These are phyloP conservation scores for Australoheros facetus DNA, from an alignment of 2,797 vertebrate genomes.

Conservation along the genomic window DNA sequence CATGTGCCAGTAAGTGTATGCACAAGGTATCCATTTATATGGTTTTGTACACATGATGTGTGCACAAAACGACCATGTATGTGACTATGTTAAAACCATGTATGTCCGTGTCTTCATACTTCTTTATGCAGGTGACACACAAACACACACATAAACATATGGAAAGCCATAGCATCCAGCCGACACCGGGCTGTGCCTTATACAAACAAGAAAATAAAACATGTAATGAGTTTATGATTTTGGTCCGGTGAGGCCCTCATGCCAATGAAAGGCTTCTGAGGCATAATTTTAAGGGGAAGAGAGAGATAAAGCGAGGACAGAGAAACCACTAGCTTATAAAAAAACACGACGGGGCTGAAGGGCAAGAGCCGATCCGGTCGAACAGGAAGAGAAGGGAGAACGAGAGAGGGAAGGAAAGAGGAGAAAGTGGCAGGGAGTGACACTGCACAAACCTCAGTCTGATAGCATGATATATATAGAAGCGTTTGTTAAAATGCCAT, in stretches of 20 bases:
- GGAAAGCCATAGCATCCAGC: conserved; percentile 1
- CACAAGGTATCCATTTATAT: not conserved
- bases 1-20: not conserved
- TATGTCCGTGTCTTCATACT: not conserved
- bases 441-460: conserved; percentile 45
- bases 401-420: conserved; percentile 26
- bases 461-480: conserved; percentile 75
- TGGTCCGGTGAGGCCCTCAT: conserved; percentile 34
- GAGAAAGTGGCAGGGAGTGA: conserved; percentile 34
- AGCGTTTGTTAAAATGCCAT: conserved; percentile 80
- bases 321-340: conserved; percentile 68
- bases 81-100: not conserved
- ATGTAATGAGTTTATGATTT: conserved; percentile 64
- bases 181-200: conserved; percentile 41
- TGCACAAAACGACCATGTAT: not conserved
- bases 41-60: not conserved
- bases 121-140: not conserved
- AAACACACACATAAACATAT: conserved; percentile 3
- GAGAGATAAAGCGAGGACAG: conserved; percentile 53
- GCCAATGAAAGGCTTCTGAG: conserved; percentile 67
- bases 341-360: conserved; percentile 37
- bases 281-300: conserved; percentile 72
- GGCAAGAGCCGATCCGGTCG: conserved; percentile 1
- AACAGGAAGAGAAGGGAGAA: conserved; percentile 3
- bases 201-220: conserved; percentile 57